Evolutionary conservation across 1,140 invertebrate genomes (phyloP).

Genomic region (Aphelenchoides fujianensis): DNA sequence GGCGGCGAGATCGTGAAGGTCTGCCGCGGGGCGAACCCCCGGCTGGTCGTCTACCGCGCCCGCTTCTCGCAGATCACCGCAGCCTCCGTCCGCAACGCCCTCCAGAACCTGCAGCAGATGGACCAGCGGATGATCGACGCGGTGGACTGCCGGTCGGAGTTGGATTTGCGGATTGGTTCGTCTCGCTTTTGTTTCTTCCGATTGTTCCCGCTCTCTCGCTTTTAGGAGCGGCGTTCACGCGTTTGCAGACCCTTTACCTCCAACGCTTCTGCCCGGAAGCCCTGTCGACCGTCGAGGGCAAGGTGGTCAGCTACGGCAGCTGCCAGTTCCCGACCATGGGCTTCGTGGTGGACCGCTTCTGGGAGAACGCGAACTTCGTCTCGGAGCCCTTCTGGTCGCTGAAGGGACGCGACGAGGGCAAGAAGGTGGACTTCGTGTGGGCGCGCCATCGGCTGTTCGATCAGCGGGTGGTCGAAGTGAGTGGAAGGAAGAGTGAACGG

Average conservation of each 20-base stretch:
- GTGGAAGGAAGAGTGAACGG: constrained; percentile 70
- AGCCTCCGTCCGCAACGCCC: constrained; percentile 74
- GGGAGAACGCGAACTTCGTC: constrained; percentile 82
- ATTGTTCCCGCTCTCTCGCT: no score
- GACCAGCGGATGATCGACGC: constrained; percentile 84
- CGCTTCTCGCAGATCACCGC: constrained; percentile 95
- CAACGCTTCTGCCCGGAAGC: constrained; percentile 63
- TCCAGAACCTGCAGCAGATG: constrained; percentile 75
- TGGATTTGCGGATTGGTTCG: constrained; percentile 96
- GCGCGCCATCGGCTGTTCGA: constrained; percentile 83
- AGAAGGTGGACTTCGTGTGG: constrained; percentile 78
- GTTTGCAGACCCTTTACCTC: constrained; percentile 89
- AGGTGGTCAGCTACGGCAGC: constrained; percentile 90
- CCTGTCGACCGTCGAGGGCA: constrained; percentile 64
- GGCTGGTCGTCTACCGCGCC: constrained; percentile 69
- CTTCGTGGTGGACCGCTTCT: constrained; percentile 90
- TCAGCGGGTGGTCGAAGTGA: constrained; percentile 74
- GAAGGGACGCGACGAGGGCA: constrained; percentile 28
- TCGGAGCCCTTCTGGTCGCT: constrained; percentile 89
- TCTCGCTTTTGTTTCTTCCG: constrained; percentile 16
- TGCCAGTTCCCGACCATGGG: constrained; percentile 96
- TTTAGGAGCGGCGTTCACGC: constrained; percentile 90
- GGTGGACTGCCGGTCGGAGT: constrained; percentile 81
- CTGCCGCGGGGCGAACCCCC: constrained; percentile 68
- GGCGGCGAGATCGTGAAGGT: constrained; percentile 94